Evolutionary conservation across 2,113 vertebrate species (phyloP).

Genomic region (Psittacula cyanocephala): DNA sequence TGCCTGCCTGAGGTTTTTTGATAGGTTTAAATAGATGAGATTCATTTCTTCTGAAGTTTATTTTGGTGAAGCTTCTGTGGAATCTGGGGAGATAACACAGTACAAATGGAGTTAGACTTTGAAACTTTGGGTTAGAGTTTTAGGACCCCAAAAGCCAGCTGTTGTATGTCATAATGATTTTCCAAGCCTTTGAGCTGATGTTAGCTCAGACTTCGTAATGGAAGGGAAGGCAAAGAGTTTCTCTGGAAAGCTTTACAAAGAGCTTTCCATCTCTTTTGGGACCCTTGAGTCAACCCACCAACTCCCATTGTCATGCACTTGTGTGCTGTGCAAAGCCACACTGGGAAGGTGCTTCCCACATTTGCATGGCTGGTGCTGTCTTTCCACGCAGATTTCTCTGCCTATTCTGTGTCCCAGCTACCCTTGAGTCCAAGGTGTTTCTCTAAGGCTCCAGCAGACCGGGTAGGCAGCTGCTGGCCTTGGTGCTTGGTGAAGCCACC

Average conservation of each 20-base stretch:
- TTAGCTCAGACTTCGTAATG: background rate
- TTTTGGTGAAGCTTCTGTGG: background rate
- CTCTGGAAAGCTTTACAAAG: background rate
- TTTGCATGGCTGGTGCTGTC: background rate
- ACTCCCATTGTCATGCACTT: background rate
- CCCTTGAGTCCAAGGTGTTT: background rate
- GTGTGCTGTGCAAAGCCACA: background rate
- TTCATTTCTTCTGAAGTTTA: constrained; percentile 12
- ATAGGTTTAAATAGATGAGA: constrained; percentile 9
- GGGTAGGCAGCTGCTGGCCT: constrained; percentile 55
- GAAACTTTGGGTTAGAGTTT: background rate
- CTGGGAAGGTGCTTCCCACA: background rate
- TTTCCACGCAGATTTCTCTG: constrained; percentile 55
- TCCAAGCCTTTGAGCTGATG: background rate
- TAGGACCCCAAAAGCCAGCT: background rate
- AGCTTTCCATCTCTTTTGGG: background rate
- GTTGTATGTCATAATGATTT: background rate
- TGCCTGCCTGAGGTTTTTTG: background rate
- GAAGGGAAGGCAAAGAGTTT: background rate
- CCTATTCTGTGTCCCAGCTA: background rate
- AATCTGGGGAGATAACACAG: background rate
- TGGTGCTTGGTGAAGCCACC: background rate
- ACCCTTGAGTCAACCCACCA: background rate
- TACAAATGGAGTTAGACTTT: background rate
- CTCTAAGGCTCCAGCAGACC: constrained; percentile 17